These are phyloP conservation scores for Urocitellus parryii DNA, from an alignment of 2,113 vertebrate species.

Conservation along the genomic window DNA sequence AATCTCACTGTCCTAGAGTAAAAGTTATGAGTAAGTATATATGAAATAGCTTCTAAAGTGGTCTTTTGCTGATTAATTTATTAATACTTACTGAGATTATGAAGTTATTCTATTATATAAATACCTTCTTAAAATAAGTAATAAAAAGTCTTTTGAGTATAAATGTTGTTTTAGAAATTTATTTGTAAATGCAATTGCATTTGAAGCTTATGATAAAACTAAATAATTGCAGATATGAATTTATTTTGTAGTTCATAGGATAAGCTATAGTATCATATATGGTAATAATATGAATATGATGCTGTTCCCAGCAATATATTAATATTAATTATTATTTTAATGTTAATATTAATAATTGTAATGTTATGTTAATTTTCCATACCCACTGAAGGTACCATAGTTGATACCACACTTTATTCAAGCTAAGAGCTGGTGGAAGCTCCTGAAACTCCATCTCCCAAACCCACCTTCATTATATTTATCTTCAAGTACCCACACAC, in stretches of 20 bases:
- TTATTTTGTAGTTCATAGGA: background rate
- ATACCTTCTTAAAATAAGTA: background rate
- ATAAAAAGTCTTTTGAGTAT: background rate
- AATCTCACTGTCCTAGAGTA: background rate
- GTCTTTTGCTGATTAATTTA: conserved; percentile 4
- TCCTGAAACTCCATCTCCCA: background rate
- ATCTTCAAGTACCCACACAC: conserved; percentile 59
- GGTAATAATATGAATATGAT: background rate
- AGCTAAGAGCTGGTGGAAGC: background rate
- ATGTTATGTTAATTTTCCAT: background rate
- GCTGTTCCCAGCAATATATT: too few relatives aligned
- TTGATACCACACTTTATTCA: background rate
- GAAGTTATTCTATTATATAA: background rate
- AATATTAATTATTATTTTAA: too few relatives aligned
- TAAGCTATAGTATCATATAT: background rate
- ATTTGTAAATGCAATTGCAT: background rate
- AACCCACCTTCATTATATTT: conserved; percentile 23
- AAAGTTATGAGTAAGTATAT: background rate
- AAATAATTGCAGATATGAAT: background rate
- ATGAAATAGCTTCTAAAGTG: background rate
- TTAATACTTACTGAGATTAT: background rate
- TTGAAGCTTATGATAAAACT: background rate
- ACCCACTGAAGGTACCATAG: background rate
- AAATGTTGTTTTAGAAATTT: background rate
- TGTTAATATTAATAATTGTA: background rate